phyloP scores from a whole-genome alignment of 1,140 invertebrate genomes.

The Drosophila willistoni region DNA sequence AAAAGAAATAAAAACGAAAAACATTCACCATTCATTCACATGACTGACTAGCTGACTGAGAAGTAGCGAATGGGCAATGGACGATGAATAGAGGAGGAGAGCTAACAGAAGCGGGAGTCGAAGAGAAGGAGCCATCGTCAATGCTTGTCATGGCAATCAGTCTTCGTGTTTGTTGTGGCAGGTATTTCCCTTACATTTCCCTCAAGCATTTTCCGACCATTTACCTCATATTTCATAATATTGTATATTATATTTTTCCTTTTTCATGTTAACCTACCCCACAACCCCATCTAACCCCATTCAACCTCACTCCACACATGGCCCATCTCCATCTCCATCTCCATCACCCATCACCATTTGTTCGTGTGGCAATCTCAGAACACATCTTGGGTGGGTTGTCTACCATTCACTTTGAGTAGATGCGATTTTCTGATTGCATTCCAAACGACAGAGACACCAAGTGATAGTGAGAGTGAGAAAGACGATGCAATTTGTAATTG shows the following conservation, averaged over 20 bases:
- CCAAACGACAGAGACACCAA: no score
- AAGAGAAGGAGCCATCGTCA: neutral
- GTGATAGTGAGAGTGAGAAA: neutral
- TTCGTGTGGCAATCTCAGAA: neutral
- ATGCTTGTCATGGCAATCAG: conserved; percentile 22
- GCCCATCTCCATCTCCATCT: no score
- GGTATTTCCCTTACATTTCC: conserved; percentile 14
- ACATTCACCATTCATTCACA: conserved; percentile 3
- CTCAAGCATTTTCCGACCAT: conserved; percentile 6
- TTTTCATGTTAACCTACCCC: neutral
- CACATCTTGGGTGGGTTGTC: neutral
- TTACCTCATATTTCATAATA: conserved; percentile 9
- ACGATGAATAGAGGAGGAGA: neutral
- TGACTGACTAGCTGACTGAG: conserved; percentile 10
- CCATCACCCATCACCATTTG: no score
- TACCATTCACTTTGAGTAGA: neutral
- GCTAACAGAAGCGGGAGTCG: neutral
- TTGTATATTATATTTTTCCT: neutral
- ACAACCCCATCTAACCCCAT: no score
- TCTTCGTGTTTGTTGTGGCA: conserved; percentile 20
- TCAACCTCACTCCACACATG: no score
- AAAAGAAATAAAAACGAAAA: neutral
- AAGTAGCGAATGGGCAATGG: conserved; percentile 1
- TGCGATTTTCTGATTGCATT: conserved; percentile 9
- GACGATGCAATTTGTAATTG: conserved; percentile 14